phyloP scores from a whole-genome alignment of 1,140 invertebrate species.

The Holotrichia oblita region DNA sequence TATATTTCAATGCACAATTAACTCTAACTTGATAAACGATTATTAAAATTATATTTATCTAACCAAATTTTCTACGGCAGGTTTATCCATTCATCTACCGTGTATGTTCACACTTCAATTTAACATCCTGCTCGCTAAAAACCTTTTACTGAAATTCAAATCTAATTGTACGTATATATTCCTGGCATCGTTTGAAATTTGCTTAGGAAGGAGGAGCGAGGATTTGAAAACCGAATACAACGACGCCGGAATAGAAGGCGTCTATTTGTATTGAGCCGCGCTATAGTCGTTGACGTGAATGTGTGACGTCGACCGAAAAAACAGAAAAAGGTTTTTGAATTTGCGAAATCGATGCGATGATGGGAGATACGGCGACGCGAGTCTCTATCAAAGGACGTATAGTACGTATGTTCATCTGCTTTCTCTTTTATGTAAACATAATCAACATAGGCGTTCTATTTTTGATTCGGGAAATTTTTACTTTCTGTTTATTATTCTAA shows the following conservation, averaged over 20 bases:
- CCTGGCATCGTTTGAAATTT: neutral
- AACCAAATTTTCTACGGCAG: too few species aligned
- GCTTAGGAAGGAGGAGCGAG: neutral
- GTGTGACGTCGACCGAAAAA: neutral
- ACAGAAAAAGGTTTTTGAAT: neutral
- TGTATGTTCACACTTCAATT: too few species aligned
- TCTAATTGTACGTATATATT: neutral
- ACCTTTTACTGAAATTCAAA: neutral
- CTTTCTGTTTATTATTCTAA: constrained; percentile 10
- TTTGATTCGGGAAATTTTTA: neutral
- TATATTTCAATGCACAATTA: too few species aligned
- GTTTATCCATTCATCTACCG: too few species aligned
- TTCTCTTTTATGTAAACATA: constrained; percentile 1
- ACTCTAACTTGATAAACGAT: too few species aligned
- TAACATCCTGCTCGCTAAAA: neutral
- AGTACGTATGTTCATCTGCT: neutral
- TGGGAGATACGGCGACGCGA: neutral
- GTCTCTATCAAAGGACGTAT: neutral
- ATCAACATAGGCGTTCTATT: neutral
- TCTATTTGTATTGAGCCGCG: neutral
- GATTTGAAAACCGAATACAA: neutral
- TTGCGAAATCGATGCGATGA: neutral
- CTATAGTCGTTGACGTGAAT: neutral
- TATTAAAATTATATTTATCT: too few species aligned
- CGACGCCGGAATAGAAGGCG: neutral